Evolutionary conservation across 1,140 invertebrate genomes (phyloP).

Genomic region (Diachasma alloeum): DNA sequence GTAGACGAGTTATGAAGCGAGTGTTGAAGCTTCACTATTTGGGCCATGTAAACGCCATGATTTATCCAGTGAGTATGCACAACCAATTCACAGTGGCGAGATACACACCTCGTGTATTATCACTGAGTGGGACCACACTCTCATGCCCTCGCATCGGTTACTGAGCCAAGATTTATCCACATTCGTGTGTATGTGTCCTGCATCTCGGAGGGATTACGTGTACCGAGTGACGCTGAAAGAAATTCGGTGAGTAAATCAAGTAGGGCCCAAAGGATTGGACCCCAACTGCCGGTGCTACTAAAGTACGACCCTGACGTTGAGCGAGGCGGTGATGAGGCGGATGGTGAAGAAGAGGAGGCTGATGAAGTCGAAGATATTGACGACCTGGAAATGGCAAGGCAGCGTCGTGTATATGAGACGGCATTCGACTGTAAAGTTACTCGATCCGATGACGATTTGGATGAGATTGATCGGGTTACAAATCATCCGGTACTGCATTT

Average conservation of each 20-base stretch:
- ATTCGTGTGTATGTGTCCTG: constrained; percentile 73
- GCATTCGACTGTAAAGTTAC: constrained; percentile 88
- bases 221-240: constrained; percentile 64
- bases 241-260: constrained; percentile 58
- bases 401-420: constrained; percentile 85
- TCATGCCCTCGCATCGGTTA: constrained; percentile 63
- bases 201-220: constrained; percentile 65
- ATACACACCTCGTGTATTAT: constrained; percentile 59
- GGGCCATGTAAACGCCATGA: too few species aligned
- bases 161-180: constrained; percentile 59
- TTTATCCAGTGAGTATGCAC: constrained; percentile 50
- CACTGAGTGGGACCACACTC: constrained; percentile 63
- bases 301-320: constrained; percentile 39
- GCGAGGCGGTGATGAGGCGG: constrained; percentile 42
- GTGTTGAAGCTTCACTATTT: too few species aligned
- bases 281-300: constrained; percentile 47
- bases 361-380: constrained; percentile 67
- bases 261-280: constrained; percentile 57
- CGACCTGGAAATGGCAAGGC: constrained; percentile 72
- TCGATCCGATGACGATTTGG: constrained; percentile 82
- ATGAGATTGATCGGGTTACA: constrained; percentile 80
- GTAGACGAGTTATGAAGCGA: constrained; percentile 74
- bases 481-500: too few species aligned
- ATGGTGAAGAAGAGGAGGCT: constrained; percentile 51
- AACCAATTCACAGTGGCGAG: constrained; percentile 42